A percentile compares a stretch with the other conserved stretches of the same genome.
phyloP scores from a whole-genome alignment of 2,797 vertebrate species.

The Pelochelys cantorii region DNA sequence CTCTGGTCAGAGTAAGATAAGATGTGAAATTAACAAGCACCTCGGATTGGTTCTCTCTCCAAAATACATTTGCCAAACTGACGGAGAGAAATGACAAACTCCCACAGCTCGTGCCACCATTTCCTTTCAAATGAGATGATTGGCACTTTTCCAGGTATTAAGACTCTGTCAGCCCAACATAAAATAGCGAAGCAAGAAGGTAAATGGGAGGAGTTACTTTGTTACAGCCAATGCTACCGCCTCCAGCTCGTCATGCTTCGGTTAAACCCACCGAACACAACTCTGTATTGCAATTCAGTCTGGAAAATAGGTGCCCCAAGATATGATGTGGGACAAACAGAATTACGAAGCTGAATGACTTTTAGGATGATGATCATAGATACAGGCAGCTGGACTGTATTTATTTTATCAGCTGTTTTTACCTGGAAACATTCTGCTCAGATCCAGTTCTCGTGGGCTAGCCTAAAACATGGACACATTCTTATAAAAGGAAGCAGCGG shows the following conservation, averaged over 20 bases:
- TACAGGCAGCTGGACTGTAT: slow-evolving; percentile 24
- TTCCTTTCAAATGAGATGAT: slow-evolving; percentile 59
- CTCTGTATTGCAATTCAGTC: slow-evolving; percentile 37
- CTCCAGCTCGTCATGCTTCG: slow-evolving; percentile 67
- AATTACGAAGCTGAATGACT: slow-evolving; percentile 51
- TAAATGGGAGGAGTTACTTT: slow-evolving; percentile 71
- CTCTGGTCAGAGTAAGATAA: slow-evolving; percentile 24
- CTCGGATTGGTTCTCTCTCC: slow-evolving; percentile 16
- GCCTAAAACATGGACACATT: not conserved
- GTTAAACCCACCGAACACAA: slow-evolving; percentile 65
- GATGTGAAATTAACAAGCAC: slow-evolving; percentile 53
- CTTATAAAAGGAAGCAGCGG: not conserved
- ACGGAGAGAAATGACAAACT: slow-evolving; percentile 44
- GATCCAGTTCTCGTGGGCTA: not conserved
- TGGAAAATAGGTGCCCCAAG: slow-evolving; percentile 56
- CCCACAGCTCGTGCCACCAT: slow-evolving; percentile 30
- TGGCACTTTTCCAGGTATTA: slow-evolving; percentile 64
- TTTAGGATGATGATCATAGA: slow-evolving; percentile 33
- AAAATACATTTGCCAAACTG: slow-evolving; percentile 45
- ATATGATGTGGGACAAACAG: slow-evolving; percentile 68
- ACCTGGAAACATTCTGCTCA: slow-evolving; percentile 9
- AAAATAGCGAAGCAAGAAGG: slow-evolving; percentile 70
- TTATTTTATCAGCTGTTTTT: not conserved
- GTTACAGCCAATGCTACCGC: slow-evolving; percentile 68
- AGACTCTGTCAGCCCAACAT: slow-evolving; percentile 41